Conservation (phyloP, 2,797 vertebrate genomes). For the Rhabdomys pumilio region DNA sequence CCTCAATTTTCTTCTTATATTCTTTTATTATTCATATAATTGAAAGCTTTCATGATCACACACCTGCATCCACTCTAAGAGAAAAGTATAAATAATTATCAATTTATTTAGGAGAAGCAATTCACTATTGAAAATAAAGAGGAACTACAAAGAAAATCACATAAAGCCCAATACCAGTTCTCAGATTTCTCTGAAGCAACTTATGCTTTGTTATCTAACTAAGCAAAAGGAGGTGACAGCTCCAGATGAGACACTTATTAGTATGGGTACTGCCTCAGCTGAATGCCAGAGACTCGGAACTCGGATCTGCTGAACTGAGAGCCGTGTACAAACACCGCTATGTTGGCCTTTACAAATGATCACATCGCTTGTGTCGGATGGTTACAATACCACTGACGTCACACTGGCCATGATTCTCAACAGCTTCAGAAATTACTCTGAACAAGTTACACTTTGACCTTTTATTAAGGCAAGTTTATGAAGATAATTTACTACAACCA, state of each 20-base stretch:
- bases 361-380: constrained; percentile 76
- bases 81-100: constrained; percentile 15
- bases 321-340: constrained; percentile 73
- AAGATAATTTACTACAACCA: constrained; percentile 80
- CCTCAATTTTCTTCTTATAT: neutral
- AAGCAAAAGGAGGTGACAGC: constrained; percentile 81
- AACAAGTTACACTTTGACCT: constrained; percentile 83
- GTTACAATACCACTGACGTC: constrained; percentile 81
- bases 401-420: constrained; percentile 68
- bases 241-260: constrained; percentile 80
- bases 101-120: constrained; percentile 62
- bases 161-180: constrained; percentile 46
- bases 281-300: constrained; percentile 56
- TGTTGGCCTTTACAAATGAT: constrained; percentile 81
- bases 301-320: constrained; percentile 57
- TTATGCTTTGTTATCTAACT: constrained; percentile 58
- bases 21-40: neutral
- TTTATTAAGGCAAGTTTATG: constrained; percentile 89
- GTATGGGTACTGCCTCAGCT: constrained; percentile 49
- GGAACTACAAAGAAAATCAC: neutral
- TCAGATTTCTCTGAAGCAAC: constrained; percentile 65
- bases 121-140: constrained; percentile 65
- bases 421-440: constrained; percentile 68
- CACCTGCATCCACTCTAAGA: constrained; percentile 42
- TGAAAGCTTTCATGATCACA: constrained; percentile 61